Base-by-base conservation (phyloP, 64 coral and sea anemone genomes). In the Actinia equina region DNA sequence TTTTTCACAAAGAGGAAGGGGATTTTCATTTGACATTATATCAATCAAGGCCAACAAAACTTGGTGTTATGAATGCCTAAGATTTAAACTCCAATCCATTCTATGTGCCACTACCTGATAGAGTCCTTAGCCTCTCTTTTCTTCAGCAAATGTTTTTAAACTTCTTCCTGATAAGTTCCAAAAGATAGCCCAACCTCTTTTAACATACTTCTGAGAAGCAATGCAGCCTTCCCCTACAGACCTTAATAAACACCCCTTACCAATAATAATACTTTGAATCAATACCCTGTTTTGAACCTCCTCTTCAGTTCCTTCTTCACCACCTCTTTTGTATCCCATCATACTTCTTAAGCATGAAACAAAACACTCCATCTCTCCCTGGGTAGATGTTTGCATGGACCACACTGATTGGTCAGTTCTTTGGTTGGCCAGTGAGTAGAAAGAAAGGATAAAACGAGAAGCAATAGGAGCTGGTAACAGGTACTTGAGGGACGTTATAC, bases 401-500 rank as follows among this genome's bases (percentile, higher is more conserved):
- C 77, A 79, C 27, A 79, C 14, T 46, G 44, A 17, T 11, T 46
- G 17, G 77, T 79, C 77, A 52, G 80, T 52, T n/a, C 22, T 52
- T 17, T 83, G 80, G 17, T 83, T 46, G 4, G 45, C 80, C 43
- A 83, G 23, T 4, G 17, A 13, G 45, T 83, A 83, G 49, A 83
- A 83, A 19, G 44, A 46, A 46, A 45, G 37, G 17, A 83, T 56
- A 7, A 83, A 43, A n/a, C 44, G 27, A 12, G 85, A 43, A 5
- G 85, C 84, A 54, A 86, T 30, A 45, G 70, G 17, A 12, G 56
- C 84, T 60, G 89, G 89, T 86, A 91, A 69, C 61, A 91, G 14
- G 44, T 74, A 80, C 55, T 91, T 91, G 20, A 91, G 71, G 10
- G 89, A 83, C n/a, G 86, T 60, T 8, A 91, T 43, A 80, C 89